These are phyloP conservation scores for Heterodera schachtii DNA, from an alignment of 1,140 invertebrate species.

Conservation along the genomic window DNA sequence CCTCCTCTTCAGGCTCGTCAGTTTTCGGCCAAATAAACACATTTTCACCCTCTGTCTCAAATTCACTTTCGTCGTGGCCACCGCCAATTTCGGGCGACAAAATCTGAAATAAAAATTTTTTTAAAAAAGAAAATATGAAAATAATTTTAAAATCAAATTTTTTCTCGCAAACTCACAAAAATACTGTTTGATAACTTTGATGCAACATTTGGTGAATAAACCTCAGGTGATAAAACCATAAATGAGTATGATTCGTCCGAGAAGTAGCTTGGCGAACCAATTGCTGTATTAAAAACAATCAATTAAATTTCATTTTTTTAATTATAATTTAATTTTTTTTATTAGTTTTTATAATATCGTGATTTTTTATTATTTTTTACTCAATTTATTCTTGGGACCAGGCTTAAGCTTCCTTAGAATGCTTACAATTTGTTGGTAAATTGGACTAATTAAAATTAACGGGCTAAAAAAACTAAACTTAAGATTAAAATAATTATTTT, in stretches of 20 bases:
- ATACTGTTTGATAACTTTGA: background rate
- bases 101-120: background rate
- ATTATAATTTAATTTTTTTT: no score
- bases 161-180: background rate
- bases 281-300: slow-evolving; percentile 7
- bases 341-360: no score
- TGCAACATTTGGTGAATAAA: background rate
- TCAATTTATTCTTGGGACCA: no score
- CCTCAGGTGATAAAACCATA: background rate
- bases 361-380: no score
- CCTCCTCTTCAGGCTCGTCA: background rate
- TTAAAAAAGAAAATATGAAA: background rate
- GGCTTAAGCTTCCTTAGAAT: no score
- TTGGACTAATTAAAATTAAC: no score
- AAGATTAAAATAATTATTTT: no score
- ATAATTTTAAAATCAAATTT: no score
- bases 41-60: slow-evolving; percentile 8
- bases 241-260: slow-evolving; percentile 11
- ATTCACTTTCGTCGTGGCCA: slow-evolving; percentile 7
- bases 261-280: slow-evolving; percentile 26
- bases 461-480: no score
- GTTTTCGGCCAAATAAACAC: background rate
- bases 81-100: slow-evolving; percentile 3
- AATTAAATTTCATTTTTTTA: no score
- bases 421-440: no score